Conservation (phyloP, 2,113 vertebrate species). For the Scortum barcoo region DNA sequence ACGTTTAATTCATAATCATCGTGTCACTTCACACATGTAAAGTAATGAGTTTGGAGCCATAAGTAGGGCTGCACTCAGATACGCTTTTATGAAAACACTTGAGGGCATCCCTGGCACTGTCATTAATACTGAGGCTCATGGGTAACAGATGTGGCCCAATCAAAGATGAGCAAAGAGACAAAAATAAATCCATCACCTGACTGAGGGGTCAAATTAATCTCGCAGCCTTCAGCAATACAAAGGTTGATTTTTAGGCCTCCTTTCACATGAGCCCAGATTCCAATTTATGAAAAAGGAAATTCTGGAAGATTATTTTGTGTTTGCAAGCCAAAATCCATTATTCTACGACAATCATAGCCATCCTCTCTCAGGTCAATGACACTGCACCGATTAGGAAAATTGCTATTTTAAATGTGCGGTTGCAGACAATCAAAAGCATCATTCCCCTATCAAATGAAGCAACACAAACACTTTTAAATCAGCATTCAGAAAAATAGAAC, state of each 20-base stretch:
- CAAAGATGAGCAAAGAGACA: constrained; percentile 63
- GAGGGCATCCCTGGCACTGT: constrained; percentile 63
- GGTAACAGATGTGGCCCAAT: constrained; percentile 75
- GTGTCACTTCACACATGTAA: constrained; percentile 50
- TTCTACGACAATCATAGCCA: constrained; percentile 14
- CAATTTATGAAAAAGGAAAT: constrained; percentile 25
- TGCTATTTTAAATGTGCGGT: constrained; percentile 15
- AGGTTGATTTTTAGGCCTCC: constrained; percentile 30
- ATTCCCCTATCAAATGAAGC: background rate
- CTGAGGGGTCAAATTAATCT: constrained; percentile 61
- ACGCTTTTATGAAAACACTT: constrained; percentile 61
- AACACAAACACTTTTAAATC: constrained; percentile 6
- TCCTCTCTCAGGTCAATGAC: background rate
- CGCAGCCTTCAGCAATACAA: constrained; percentile 38
- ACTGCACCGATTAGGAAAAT: constrained; percentile 14
- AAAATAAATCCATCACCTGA: constrained; percentile 62
- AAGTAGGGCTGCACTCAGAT: constrained; percentile 42
- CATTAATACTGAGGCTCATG: constrained; percentile 63
- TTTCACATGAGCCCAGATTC: constrained; percentile 1
- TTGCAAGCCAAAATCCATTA: constrained; percentile 1
- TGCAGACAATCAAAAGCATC: background rate
- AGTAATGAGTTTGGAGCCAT: constrained; percentile 54
- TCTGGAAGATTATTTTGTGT: background rate
- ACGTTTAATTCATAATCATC: constrained; percentile 54
- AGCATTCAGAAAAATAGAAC: constrained; percentile 18